Base-by-base conservation (phyloP, 2,888 invertebrate species). In the Galerucella pusilla region DNA sequence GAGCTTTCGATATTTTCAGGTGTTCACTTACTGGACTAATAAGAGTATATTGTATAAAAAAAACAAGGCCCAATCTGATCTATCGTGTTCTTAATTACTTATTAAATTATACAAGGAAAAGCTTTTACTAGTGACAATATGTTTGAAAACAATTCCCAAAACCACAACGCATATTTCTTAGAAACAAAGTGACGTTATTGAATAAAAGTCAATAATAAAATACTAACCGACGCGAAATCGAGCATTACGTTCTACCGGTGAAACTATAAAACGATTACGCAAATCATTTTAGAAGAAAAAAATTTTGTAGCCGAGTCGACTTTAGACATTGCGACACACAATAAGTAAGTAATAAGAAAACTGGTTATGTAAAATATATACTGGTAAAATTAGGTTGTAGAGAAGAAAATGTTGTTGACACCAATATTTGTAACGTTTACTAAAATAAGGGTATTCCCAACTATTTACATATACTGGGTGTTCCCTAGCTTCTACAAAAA, bases 171-270 rank as follows among this genome's bases (percentile, higher is more conserved):
- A 42, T 9, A 63, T 16, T 63, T 63, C 63, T 63, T 35, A 42
- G 35, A 12, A 42, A 35, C 12, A 35, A 5, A 35, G 42, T 42
- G n/a, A 63, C 42, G n/a, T 42, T 5, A 63, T 35, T 42, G 25
- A 14, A 25, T 28, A 63, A 63, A 28, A n/a, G 14, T 42, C 42
- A 63, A 63, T 63, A 63, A 63, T 63, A 63, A 63, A 57, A 57
- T 57, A 35, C 0, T 35, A 61, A 5, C 20, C 4, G 20, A 63
- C 9, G 35, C 35, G n/a, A 63, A 63, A 63, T 11, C 63, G 10
- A 42, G 63, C 14, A 63, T 63, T 63, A 63, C 42, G 20, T 57
- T 10, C 35, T 35, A 63, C 9, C 14, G 63, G 35, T 63, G 63
- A 63, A 35, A 63, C 42, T 42, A 42, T 42, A 42, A 14, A 63